phyloP scores from a whole-genome alignment of 64 coral and sea anemone species.

The Cladopsammia gracilis region DNA sequence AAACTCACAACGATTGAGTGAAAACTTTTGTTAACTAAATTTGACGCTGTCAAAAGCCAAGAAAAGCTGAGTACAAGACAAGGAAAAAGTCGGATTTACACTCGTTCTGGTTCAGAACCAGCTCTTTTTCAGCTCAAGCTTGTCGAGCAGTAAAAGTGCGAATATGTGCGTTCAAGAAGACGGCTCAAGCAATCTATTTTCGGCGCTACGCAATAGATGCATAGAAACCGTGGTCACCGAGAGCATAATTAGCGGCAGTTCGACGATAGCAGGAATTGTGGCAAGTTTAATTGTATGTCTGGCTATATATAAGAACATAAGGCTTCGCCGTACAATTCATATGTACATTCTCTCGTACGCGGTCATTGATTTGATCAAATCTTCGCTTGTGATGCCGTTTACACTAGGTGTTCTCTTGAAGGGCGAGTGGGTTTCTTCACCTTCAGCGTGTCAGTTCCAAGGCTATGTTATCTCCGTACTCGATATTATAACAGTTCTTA shows the following conservation, averaged over 20 bases:
- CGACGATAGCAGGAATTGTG: not conserved
- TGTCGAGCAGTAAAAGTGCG: too few species aligned
- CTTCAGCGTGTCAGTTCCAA: constrained; percentile 34
- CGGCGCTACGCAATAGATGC: constrained; percentile 35
- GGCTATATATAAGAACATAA: constrained; percentile 38
- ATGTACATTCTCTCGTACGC: constrained; percentile 59
- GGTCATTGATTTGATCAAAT: constrained; percentile 24
- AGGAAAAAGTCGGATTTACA: not conserved
- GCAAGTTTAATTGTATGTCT: constrained; percentile 11
- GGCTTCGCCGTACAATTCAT: constrained; percentile 13
- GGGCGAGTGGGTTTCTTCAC: constrained; percentile 34
- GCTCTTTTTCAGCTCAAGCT: too few species aligned
- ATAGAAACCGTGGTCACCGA: constrained; percentile 14
- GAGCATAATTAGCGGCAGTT: not conserved
- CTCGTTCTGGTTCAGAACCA: not conserved
- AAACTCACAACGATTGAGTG: not conserved
- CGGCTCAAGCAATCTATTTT: not conserved
- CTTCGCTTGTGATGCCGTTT: constrained; percentile 15
- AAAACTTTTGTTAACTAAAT: not conserved
- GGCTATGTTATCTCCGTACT: not conserved
- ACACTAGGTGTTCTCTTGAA: constrained; percentile 11
- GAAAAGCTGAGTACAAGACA: not conserved
- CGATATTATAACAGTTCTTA: not conserved
- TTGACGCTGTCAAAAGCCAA: not conserved
- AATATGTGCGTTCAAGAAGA: not conserved